Percentiles rank a stretch among this genome's conserved stretches.
These are phyloP conservation scores for Pseudomyrmex sp. DNA, from an alignment of 1,140 invertebrate genomes.

Conservation along the genomic window DNA sequence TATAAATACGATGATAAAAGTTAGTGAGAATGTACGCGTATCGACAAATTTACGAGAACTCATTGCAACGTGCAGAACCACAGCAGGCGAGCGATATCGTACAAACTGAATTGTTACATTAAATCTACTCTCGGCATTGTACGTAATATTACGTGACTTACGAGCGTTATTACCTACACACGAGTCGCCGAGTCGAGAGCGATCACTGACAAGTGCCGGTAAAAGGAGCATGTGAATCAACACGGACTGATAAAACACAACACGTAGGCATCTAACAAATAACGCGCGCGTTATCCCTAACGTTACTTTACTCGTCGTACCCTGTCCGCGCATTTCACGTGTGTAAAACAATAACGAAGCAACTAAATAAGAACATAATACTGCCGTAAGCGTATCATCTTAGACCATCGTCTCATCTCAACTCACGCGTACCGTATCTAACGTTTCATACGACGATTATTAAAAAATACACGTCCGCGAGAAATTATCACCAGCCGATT, in stretches of 20 bases:
- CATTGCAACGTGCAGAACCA: slow-evolving; percentile 22
- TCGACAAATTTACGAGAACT: slow-evolving; percentile 30
- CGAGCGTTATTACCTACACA: background rate
- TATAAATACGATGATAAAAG: too few species aligned
- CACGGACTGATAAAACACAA: background rate
- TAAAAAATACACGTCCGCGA: slow-evolving; percentile 27
- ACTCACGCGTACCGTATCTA: slow-evolving; percentile 10
- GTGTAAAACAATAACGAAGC: slow-evolving; percentile 52
- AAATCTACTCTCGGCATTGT: background rate
- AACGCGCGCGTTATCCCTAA: slow-evolving; percentile 54
- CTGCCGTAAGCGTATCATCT: slow-evolving; percentile 24
- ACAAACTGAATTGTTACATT: slow-evolving; percentile 23
- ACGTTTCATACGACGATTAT: slow-evolving; percentile 44
- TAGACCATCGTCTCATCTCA: background rate
- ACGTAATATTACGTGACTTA: slow-evolving; percentile 27
- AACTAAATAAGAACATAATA: background rate
- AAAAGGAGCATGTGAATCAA: slow-evolving; percentile 8
- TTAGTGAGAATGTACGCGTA: too few species aligned
- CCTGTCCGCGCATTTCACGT: slow-evolving; percentile 70
- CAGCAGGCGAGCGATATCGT: slow-evolving; percentile 1
- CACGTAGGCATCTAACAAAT: slow-evolving; percentile 27
- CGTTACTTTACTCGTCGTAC: slow-evolving; percentile 70
- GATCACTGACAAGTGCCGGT: slow-evolving; percentile 6
- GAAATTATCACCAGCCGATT: slow-evolving; percentile 25
- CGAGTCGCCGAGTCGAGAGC: background rate